A percentile compares a stretch with the other conserved stretches of the same genome.
phyloP scores from a whole-genome alignment of 1,140 invertebrate species.

The Drosophila rhopaloa region DNA sequence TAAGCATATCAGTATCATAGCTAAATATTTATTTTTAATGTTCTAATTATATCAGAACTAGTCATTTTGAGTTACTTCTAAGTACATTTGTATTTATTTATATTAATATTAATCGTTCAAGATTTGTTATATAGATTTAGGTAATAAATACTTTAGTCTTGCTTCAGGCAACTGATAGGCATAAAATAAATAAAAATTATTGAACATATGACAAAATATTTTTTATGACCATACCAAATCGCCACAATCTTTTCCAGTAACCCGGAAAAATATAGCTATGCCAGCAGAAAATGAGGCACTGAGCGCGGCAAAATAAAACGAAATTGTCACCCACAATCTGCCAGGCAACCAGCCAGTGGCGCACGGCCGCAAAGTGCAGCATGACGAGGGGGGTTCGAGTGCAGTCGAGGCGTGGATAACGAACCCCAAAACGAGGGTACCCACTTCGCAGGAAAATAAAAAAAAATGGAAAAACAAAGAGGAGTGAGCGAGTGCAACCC shows the following conservation, averaged over 20 bases:
- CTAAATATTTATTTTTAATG: no score
- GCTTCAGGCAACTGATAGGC: no score
- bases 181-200: no score
- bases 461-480: not conserved
- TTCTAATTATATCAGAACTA: no score
- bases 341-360: conserved; percentile 67
- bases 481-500: conserved; percentile 30
- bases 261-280: not conserved
- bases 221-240: no score
- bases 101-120: no score
- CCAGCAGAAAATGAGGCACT: not conserved
- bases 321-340: conserved; percentile 73
- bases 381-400: conserved; percentile 27
- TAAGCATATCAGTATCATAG: no score
- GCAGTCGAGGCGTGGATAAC: not conserved
- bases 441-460: not conserved
- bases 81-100: no score
- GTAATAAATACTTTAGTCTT: no score
- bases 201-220: no score
- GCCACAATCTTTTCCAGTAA: not conserved
- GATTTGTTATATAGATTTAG: no score
- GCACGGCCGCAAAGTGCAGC: conserved; percentile 72
- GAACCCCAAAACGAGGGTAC: not conserved
- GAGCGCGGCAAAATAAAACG: conserved; percentile 45
- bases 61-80: no score